Evolutionary conservation across 2,888 invertebrate genomes (phyloP), one percentile per base, ranked within the genome.

Genomic region (Patella pellucida): DNA sequence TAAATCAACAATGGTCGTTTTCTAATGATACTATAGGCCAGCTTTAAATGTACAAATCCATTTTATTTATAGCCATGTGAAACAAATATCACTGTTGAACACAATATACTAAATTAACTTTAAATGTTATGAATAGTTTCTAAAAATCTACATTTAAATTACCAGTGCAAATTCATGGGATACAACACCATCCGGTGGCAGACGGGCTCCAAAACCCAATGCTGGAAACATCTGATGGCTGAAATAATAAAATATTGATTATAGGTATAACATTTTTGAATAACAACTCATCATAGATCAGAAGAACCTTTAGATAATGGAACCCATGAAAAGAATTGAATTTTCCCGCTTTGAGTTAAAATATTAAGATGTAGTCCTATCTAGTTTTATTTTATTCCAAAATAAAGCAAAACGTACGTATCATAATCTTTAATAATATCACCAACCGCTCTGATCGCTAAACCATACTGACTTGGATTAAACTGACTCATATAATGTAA

Each of bases 141-240:
- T 41, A 41, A 41, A 31, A 41, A 41, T 41, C 41, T 41, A 41
- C 41, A 41, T 41, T 27, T 52, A 41, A 85, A 88, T 79, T 82
- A 92, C 92, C 85, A 92, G 78, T 68, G 91, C 90, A 85, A 92
- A 92, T 79, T 93, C 92, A 82, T 93, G 93, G 15, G 92, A 92
- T 1, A 93, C 92, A 70, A 84, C 79, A 16, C 92, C 92, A 79
- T 91, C 86, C 3, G 92, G 92, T 27, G 93, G 93, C 52, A 93
- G 84, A 79, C 92, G 88, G 2, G 93, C 93, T 68, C 93, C 93
- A 86, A 93, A 93, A 3, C 93, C 93, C 51, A 93, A 89, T 3
- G 91, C 92, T 41, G 92, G 92, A 82, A 93, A 93, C 76, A 91
- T 79, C 86, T 93, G 93, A 82, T 92, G 92, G 74, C 91, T 91